A percentile compares a stretch with the other conserved stretches of the same genome.
phyloP scores from a whole-genome alignment of 2,797 vertebrate species.

The Pantherophis vulpinus region DNA sequence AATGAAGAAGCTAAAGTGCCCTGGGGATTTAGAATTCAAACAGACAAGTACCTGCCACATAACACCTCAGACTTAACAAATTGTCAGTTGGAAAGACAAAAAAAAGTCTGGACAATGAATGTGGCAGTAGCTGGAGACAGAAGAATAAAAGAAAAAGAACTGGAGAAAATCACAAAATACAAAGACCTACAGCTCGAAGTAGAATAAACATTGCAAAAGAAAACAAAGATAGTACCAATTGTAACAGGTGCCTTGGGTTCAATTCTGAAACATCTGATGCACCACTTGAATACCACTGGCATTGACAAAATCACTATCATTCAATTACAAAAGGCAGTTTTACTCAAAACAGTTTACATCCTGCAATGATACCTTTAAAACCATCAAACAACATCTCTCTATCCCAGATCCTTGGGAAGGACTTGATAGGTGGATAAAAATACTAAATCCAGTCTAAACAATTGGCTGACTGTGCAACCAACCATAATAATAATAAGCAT shows the following conservation, averaged over 20 bases:
- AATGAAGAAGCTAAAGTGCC: not conserved
- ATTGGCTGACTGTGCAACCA: not conserved
- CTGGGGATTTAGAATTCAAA: not conserved
- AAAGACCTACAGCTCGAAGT: not conserved
- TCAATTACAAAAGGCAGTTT: not conserved
- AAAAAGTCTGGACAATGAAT: not conserved
- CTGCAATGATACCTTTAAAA: not conserved
- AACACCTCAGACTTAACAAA: not conserved
- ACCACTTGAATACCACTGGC: not conserved
- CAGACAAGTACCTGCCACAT: not conserved
- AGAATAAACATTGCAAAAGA: not conserved
- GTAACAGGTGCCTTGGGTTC: not conserved
- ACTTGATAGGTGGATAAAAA: no score
- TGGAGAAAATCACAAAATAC: not conserved
- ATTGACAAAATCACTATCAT: not conserved
- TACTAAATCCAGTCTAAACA: not conserved
- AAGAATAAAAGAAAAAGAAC: not conserved
- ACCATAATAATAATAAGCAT: not conserved
- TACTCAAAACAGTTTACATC: not conserved
- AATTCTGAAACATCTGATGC: not conserved
- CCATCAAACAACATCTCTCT: not conserved
- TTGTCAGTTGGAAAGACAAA: not conserved
- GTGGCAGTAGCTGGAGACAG: not conserved
- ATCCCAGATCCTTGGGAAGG: not conserved
- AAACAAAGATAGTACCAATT: not conserved